Evolutionary conservation across 2,113 vertebrate genomes (phyloP).

Genomic region (Misgurnus anguillicaudatus): DNA sequence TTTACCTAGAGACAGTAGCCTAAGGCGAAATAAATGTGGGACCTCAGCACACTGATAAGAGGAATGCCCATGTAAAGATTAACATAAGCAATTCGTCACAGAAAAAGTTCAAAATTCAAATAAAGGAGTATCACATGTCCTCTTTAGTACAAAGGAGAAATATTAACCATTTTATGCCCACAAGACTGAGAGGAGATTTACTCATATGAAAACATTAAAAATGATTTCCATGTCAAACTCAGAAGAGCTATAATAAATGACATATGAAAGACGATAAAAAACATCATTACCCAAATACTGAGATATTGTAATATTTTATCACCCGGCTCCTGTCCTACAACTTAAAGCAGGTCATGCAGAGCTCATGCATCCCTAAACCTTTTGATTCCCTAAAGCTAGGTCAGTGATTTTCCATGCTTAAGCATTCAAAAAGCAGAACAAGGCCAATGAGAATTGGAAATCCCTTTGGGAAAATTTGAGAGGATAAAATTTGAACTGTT

Average conservation of each 20-base stretch:
- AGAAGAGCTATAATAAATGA: too few species aligned
- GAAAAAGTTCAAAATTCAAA: conserved; percentile 37
- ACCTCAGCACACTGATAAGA: conserved; percentile 46
- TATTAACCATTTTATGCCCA: conserved; percentile 36
- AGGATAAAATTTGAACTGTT: conserved; percentile 50
- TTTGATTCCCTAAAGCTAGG: conserved; percentile 38
- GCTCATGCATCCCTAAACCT: not conserved
- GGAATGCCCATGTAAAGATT: conserved; percentile 46
- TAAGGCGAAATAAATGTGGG: conserved; percentile 44
- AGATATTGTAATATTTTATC: not conserved
- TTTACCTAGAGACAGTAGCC: conserved; percentile 37
- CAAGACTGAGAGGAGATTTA: conserved; percentile 11
- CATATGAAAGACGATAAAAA: too few species aligned
- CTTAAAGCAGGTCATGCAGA: conserved; percentile 4
- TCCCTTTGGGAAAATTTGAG: conserved; percentile 49
- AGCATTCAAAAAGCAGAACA: conserved; percentile 24
- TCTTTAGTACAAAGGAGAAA: conserved; percentile 21
- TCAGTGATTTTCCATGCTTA: conserved; percentile 49
- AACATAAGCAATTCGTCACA: conserved; percentile 51
- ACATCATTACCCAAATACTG: not conserved
- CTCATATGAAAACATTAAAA: not conserved
- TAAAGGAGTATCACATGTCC: conserved; percentile 37
- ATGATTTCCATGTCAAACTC: too few species aligned
- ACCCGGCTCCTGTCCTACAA: not conserved
- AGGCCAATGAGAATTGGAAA: conserved; percentile 44